These are phyloP conservation scores for Carpatolechia fugitivella DNA, from an alignment of 2,888 invertebrate genomes.

Conservation along the genomic window DNA sequence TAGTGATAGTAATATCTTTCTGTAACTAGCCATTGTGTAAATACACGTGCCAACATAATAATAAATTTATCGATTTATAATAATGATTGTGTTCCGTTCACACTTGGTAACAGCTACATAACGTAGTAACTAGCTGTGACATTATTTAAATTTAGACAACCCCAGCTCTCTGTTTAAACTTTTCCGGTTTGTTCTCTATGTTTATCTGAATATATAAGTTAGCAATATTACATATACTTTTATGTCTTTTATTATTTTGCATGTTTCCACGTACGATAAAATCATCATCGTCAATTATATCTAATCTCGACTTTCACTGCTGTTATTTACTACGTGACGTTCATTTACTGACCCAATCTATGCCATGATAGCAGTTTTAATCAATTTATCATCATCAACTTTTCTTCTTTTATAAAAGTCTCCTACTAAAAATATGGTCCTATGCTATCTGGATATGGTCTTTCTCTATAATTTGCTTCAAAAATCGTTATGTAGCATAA, in stretches of 20 bases:
- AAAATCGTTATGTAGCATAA: no score
- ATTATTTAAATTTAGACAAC: no score
- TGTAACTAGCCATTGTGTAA: conserved; percentile 5
- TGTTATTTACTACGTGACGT: neutral
- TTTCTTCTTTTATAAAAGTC: no score
- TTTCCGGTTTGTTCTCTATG: neutral
- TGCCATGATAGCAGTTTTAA: no score
- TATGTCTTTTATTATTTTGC: neutral
- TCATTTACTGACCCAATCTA: no score
- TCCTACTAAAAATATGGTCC: no score
- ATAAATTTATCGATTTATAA: neutral
- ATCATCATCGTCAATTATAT: conserved; percentile 2
- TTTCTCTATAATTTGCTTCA: no score
- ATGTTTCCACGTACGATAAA: conserved; percentile 4
- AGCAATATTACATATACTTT: no score
- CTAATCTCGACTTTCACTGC: conserved; percentile 1
- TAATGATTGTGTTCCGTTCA: neutral
- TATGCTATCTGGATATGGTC: no score
- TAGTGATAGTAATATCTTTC: neutral
- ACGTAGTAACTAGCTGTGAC: no score
- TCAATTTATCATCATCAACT: no score
- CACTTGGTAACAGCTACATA: neutral
- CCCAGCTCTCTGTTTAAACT: neutral
- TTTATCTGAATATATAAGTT: no score
- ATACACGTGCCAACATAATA: conserved; percentile 4